A percentile compares a stretch with the other conserved stretches of the same genome.
phyloP scores from a whole-genome alignment of 1,140 invertebrate species.

The Chrysopa pallens region DNA sequence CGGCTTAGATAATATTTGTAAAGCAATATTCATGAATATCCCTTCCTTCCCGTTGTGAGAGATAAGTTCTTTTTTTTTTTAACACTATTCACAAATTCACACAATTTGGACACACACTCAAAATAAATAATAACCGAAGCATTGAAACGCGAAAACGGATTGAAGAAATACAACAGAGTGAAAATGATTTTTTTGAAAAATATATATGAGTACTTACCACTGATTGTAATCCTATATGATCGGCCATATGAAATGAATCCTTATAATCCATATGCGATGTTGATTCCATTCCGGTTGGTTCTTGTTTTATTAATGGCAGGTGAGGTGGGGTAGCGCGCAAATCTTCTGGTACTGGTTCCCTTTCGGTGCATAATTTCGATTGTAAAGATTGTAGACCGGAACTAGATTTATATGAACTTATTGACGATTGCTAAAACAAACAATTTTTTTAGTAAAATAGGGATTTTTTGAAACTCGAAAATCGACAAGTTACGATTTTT shows the following conservation, averaged over 20 bases:
- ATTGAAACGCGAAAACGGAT: too few species aligned
- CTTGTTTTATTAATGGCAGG: conserved; percentile 42
- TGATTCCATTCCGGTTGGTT: conserved; percentile 16
- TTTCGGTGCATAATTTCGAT: conserved; percentile 31
- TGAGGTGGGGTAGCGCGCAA: conserved; percentile 31
- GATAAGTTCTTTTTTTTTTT: too few species aligned
- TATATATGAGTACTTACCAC: conserved; percentile 16
- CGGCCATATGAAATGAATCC: neutral
- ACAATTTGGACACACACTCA: too few species aligned
- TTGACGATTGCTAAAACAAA: conserved; percentile 30
- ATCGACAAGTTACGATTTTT: too few species aligned
- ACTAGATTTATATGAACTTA: conserved; percentile 36
- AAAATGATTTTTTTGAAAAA: too few species aligned
- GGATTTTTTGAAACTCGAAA: too few species aligned
- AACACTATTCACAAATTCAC: neutral
- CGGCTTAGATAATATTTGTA: neutral
- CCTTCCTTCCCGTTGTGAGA: conserved; percentile 20
- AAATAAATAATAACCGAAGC: too few species aligned
- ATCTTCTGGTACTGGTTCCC: conserved; percentile 27
- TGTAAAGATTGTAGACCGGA: conserved; percentile 33
- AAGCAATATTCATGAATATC: conserved; percentile 12
- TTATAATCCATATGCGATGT: conserved; percentile 16
- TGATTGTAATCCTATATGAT: conserved; percentile 6
- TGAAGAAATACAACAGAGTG: too few species aligned
- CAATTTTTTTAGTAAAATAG: too few species aligned